These are phyloP conservation scores for Peucedramus taeniatus DNA, from an alignment of 2,113 vertebrate genomes.

Conservation along the genomic window DNA sequence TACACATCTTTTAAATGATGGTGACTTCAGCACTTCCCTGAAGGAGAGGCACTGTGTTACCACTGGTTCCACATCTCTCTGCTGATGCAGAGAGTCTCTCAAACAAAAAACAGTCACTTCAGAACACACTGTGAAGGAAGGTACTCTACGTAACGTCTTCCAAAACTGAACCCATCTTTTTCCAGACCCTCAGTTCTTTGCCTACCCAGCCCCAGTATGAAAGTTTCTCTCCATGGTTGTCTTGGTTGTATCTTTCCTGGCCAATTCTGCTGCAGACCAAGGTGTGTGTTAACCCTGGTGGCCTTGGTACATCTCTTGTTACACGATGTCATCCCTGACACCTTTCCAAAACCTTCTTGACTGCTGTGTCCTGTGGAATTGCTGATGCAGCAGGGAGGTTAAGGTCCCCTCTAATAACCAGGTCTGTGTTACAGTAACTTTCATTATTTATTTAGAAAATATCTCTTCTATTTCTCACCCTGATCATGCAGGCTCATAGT, in stretches of 20 bases:
- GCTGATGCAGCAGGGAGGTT: neutral
- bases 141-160: neutral
- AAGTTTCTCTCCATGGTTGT: neutral
- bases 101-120: neutral
- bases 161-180: neutral
- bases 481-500: neutral
- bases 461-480: neutral
- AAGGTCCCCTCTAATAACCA: neutral
- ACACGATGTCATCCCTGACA: neutral
- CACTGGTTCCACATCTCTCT: neutral
- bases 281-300: neutral
- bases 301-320: neutral
- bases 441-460: neutral
- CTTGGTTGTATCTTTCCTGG: neutral
- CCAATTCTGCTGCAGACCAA: neutral
- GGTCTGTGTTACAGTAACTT: neutral
- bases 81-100: neutral
- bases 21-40: neutral
- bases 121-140: neutral
- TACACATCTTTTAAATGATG: neutral
- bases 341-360: neutral
- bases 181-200: rapidly evolving
- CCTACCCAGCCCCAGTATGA: neutral
- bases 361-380: neutral
- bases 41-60: neutral